Evolutionary conservation across 2,888 invertebrate genomes (phyloP), one percentile per base, ranked within the genome.

Genomic region (Trachelus troglodyta): DNA sequence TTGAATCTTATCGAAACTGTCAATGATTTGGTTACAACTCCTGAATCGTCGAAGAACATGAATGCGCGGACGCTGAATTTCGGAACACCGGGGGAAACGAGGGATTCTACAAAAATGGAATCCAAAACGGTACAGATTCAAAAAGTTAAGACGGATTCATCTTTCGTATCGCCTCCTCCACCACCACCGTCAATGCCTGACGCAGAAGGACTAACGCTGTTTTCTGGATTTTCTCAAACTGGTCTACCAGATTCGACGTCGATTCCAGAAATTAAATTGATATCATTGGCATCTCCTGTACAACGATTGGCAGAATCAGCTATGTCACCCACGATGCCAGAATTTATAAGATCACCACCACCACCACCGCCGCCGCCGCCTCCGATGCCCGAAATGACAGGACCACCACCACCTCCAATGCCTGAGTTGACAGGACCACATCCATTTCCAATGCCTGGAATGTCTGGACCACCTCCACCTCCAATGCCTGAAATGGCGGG

Each of bases 281-380:
- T 85, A 69, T 83, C 85, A 31, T 88, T 86, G 23, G 85, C 89
- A 33, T 81, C 83, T 74, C 81, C 85, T 30, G 75, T 80, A 78
- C 80, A 82, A 33, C 81, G 79, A 23, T 76, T 80, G 40, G 80
- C 75, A 12, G 9, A 69, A n/a, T 15, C 40, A 40, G 6, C 40
- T 40, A 30, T 69, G 30, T 69, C 69, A 33, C 23, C 73, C 68
- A 31, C 68, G 69, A 68, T 78, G 75, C 68, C 75, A 76, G 79
- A 33, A 75, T 37, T n/a, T 2, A 9, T 11, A 35, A 31, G 35
- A 15, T 31, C 86, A 86, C 30, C 86, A 85, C 81, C 90, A 1
- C 85, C 91, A 73, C 90, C 92, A 34, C 90, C 91, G 4, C 92
- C 92, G 34, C 88, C 90, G n/a, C 87, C 89, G 9, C 93, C 93